Percentiles rank a stretch among this genome's conserved stretches.
Conservation (phyloP, 2,113 vertebrate species). For the Phrynosoma platyrhinos region DNA sequence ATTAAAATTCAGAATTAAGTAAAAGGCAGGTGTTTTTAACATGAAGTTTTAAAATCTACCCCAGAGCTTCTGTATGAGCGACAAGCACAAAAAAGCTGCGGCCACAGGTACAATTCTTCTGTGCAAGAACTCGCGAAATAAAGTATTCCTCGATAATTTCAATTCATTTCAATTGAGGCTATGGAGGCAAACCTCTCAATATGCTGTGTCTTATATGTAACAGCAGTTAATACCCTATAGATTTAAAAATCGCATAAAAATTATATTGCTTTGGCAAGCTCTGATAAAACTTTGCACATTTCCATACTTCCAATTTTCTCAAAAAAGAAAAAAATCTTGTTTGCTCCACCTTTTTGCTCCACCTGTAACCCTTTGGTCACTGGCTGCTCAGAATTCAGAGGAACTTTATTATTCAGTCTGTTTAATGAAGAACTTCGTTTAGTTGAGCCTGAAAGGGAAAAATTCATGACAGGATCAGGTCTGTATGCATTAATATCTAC, state of each 20-base stretch:
- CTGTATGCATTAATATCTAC: neutral
- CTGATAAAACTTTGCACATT: neutral
- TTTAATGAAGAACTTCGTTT: constrained; percentile 89
- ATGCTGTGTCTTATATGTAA: neutral
- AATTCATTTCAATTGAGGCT: neutral
- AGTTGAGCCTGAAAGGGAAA: constrained; percentile 86
- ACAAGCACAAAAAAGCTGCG: too few species aligned
- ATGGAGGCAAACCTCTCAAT: neutral
- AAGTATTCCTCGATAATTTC: neutral
- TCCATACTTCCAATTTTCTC: constrained; percentile 33
- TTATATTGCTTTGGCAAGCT: too few species aligned
- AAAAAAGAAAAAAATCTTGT: constrained; percentile 45
- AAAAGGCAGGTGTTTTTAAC: too few species aligned
- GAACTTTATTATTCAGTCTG: constrained; percentile 86
- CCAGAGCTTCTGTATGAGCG: too few species aligned
- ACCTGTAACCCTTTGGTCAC: constrained; percentile 80
- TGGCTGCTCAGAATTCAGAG: constrained; percentile 83
- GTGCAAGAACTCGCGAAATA: neutral
- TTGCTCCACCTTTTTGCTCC: constrained; percentile 88
- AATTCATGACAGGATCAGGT: constrained; percentile 58
- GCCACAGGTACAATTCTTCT: neutral
- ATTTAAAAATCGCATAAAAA: constrained; percentile 12
- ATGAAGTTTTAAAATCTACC: too few species aligned
- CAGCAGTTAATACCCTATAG: neutral
- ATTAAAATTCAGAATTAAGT: too few species aligned